Evolutionary conservation across 1,140 invertebrate genomes (phyloP).

Genomic region (Glomeris maerens): DNA sequence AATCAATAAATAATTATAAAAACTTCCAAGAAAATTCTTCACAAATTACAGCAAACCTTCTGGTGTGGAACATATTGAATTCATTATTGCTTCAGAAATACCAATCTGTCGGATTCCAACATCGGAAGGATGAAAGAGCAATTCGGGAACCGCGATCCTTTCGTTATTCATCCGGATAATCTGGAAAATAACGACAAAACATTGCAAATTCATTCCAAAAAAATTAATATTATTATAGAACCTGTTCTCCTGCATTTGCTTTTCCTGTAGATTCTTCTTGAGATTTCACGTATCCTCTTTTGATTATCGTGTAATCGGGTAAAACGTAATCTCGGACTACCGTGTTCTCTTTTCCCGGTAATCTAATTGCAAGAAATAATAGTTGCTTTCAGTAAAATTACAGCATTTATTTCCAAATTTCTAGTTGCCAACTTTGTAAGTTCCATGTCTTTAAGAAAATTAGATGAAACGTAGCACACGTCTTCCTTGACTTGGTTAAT

Average conservation of each 20-base stretch:
- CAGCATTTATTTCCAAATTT: background rate
- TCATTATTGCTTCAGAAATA: conserved; percentile 72
- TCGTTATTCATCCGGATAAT: conserved; percentile 79
- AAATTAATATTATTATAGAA: conserved; percentile 20
- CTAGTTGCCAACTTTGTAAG: conserved; percentile 41
- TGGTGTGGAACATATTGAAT: conserved; percentile 54
- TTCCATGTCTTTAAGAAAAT: conserved; percentile 74
- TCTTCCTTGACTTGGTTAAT: conserved; percentile 99
- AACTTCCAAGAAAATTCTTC: background rate
- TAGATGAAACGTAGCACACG: conserved; percentile 77
- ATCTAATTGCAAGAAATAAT: conserved; percentile 19
- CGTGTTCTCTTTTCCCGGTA: conserved; percentile 42
- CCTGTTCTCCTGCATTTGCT: conserved; percentile 45
- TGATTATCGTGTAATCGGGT: conserved; percentile 80
- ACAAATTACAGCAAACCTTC: conserved; percentile 27
- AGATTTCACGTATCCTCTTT: conserved; percentile 56
- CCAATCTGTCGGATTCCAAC: conserved; percentile 90
- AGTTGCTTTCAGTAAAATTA: background rate
- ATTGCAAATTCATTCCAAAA: background rate
- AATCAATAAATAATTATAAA: conserved; percentile 9
- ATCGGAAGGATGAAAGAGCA: conserved; percentile 89
- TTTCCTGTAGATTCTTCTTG: conserved; percentile 39
- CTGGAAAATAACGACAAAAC: conserved; percentile 34
- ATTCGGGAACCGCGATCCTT: conserved; percentile 81
- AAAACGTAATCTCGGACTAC: conserved; percentile 84